Evolutionary conservation across 2,113 vertebrate genomes (phyloP).

Genomic region (Hippocampus mohnikei): DNA sequence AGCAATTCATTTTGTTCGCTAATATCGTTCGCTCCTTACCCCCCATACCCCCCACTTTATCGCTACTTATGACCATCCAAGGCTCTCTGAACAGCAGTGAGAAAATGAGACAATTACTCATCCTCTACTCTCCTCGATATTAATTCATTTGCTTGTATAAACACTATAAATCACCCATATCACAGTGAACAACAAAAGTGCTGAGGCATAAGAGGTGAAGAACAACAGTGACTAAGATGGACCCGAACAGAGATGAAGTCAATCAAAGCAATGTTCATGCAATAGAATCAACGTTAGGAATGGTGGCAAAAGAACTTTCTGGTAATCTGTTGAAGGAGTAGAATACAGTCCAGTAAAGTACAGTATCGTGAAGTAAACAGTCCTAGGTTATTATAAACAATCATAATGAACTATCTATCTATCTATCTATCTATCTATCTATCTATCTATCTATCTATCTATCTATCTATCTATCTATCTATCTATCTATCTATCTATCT

Average conservation of each 20-base stretch:
- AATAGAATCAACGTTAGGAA: slow-evolving; percentile 11
- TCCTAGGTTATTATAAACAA: too few relatives aligned
- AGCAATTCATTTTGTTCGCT: background rate
- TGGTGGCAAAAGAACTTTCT: slow-evolving; percentile 5
- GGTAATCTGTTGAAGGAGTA: slow-evolving; percentile 10
- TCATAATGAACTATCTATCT: too few relatives aligned
- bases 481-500: too few relatives aligned
- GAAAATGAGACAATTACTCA: slow-evolving; percentile 40
- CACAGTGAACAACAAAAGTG: slow-evolving; percentile 23
- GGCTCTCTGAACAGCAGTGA: slow-evolving; percentile 10
- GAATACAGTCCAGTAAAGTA: background rate
- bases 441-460: too few relatives aligned
- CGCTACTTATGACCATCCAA: background rate
- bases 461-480: too few relatives aligned
- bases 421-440: too few relatives aligned
- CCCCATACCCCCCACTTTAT: background rate
- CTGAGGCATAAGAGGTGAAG: slow-evolving; percentile 39
- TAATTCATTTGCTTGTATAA: slow-evolving; percentile 33
- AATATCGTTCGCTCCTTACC: background rate
- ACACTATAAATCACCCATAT: slow-evolving; percentile 49
- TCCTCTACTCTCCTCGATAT: slow-evolving; percentile 13
- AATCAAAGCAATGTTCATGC: slow-evolving; percentile 7
- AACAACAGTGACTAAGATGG: slow-evolving; percentile 19
- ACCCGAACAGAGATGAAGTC: slow-evolving; percentile 11
- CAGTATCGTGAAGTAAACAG: too few relatives aligned